Evolutionary conservation across 1,140 invertebrate species (phyloP).

Genomic region (Anastatus disparis): DNA sequence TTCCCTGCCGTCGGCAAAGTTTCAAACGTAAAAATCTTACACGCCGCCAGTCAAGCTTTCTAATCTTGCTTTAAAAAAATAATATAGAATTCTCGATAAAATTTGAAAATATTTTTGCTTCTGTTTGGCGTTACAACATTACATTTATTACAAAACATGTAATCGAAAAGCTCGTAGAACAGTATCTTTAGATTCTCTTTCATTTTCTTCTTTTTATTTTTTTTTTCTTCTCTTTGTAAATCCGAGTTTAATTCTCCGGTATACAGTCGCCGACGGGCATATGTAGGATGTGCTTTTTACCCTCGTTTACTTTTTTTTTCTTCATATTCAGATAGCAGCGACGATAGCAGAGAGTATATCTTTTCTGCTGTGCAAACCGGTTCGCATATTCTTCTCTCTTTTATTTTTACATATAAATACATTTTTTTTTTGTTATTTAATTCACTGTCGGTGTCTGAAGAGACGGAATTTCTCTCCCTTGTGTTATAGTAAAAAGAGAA

Average conservation of each 20-base stretch:
- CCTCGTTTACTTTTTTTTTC: constrained; percentile 14
- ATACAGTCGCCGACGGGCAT: background rate
- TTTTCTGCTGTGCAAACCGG: constrained; percentile 20
- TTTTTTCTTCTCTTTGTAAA: background rate
- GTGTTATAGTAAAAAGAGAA: no score
- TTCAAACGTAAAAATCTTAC: constrained; percentile 8
- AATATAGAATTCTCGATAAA: background rate
- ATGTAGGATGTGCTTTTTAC: constrained; percentile 13
- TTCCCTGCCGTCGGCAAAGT: constrained; percentile 32
- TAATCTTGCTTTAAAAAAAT: constrained; percentile 3
- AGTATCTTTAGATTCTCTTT: background rate
- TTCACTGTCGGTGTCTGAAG: no score
- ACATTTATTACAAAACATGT: background rate
- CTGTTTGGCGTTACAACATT: constrained; percentile 24
- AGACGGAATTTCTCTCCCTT: background rate
- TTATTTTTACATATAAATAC: no score
- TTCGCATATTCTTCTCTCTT: constrained; percentile 2
- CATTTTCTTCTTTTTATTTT: no score
- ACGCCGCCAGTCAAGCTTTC: background rate
- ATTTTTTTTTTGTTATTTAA: no score
- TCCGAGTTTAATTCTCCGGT: constrained; percentile 4
- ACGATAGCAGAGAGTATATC: constrained; percentile 26
- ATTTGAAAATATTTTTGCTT: background rate
- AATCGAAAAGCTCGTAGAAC: background rate
- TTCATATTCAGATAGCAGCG: constrained; percentile 34